These are phyloP conservation scores for Oenanthe oenanthe DNA, from an alignment of 2,113 vertebrate genomes.

Conservation along the genomic window DNA sequence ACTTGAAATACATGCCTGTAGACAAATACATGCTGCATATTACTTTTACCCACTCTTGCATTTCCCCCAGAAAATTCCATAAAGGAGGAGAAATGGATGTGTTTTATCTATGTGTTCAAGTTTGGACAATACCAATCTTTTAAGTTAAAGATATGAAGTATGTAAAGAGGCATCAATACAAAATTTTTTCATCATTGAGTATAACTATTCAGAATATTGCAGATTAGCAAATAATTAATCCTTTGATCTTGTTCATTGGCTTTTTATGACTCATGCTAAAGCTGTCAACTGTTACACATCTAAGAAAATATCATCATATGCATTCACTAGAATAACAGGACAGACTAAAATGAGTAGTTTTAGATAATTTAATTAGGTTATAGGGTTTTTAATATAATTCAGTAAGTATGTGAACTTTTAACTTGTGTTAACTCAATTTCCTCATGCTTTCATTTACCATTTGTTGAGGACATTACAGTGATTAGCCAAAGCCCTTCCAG, in stretches of 20 bases:
- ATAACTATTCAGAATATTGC: constrained; percentile 32
- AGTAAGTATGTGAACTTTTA: constrained; percentile 85
- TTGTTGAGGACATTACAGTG: constrained; percentile 84
- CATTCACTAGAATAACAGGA: constrained; percentile 65
- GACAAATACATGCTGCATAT: no score
- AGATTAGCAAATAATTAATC: constrained; percentile 41
- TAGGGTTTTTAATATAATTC: constrained; percentile 80
- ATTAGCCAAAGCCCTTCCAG: constrained; percentile 83
- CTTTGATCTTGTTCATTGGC: constrained; percentile 36
- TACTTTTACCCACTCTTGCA: background rate
- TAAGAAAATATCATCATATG: constrained; percentile 62
- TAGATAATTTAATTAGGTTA: constrained; percentile 82
- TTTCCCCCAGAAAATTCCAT: background rate
- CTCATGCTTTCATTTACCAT: constrained; percentile 85
- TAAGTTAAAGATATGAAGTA: constrained; percentile 1
- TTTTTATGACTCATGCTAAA: constrained; percentile 54
- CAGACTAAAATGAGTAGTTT: constrained; percentile 74
- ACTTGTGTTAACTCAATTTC: constrained; percentile 85
- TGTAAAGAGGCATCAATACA: background rate
- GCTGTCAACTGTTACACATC: constrained; percentile 44
- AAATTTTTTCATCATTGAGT: constrained; percentile 21
- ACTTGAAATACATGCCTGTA: background rate
- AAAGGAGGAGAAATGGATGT: background rate
- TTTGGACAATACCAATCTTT: background rate
- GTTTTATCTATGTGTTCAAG: background rate